Evolutionary conservation across 2,113 vertebrate species (phyloP), one percentile per base, ranked within the genome.

Genomic region (Syrrhaptes paradoxus): DNA sequence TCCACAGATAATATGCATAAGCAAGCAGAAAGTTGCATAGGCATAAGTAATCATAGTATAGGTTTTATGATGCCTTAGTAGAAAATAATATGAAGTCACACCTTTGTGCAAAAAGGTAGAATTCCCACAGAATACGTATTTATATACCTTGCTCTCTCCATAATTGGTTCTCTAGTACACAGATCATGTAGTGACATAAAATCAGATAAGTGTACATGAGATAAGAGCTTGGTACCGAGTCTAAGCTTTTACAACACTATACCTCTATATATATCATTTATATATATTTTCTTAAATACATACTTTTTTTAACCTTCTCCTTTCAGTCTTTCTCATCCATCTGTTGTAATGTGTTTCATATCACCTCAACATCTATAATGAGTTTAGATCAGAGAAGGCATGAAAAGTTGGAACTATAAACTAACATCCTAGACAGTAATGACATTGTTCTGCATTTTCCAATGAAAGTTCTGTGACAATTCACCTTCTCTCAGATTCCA

Each of bases 101-200:
- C 17, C 19, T 90, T 76, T 36, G 43, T 21, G 26, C 49, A 76
- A 51, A 77, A 32, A 74, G 36, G 11, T 17, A 61, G 14, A 83
- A 83, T 36, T 73, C 58, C 15, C 4, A 10, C 41, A 76, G 45
- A 90, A 86, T 29, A 65, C 18, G 34, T 58, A 87, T 51, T 72
- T 59, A 52, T 43, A 28, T 32, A 8, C 57, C 67, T 61, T 76
- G 20, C 45, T 85, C 19, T 48, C 29, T 51, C 48, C 10, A 26
- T 79, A 84, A 92, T 5, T 91, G 52, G 31, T 90, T 89, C 82
- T 87, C 78, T 67, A 75, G 57, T 17, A 25, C 48, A 87, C 12
- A 68, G 49, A 82, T 75, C 68, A 71, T 43, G 34, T 82, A 85
- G 17, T 91, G 87, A 94, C 81, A 75, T 48, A 75, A 96, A 96